A percentile compares a stretch with the other conserved stretches of the same genome.
These are phyloP conservation scores for Sapayoa aenigma DNA, from an alignment of 2,113 vertebrate species.

Conservation along the genomic window DNA sequence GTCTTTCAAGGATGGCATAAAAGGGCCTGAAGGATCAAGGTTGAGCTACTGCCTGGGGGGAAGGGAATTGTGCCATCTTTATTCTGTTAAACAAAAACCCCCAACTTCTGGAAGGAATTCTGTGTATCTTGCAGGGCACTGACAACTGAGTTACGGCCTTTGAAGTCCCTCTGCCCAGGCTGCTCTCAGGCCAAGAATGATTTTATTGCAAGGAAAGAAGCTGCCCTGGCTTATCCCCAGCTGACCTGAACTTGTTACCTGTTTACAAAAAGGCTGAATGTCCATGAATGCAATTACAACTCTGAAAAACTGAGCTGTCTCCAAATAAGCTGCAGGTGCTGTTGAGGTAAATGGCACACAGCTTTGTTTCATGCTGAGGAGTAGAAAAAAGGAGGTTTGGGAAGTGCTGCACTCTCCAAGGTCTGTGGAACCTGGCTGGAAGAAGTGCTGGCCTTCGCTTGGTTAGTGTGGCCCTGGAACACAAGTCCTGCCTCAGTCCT, in stretches of 20 bases:
- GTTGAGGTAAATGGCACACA: neutral
- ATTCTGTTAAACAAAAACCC: neutral
- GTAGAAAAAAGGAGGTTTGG: neutral
- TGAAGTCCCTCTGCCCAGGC: neutral
- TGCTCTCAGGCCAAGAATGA: neutral
- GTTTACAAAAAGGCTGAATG: neutral
- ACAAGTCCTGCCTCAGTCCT: neutral
- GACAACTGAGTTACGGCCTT: neutral
- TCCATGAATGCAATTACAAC: neutral
- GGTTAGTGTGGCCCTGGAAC: neutral
- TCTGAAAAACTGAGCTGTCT: neutral
- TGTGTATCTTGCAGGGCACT: neutral
- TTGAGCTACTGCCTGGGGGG: neutral
- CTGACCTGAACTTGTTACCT: neutral
- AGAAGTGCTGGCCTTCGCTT: neutral
- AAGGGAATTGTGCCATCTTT: neutral
- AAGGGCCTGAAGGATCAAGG: neutral
- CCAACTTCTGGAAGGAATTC: neutral
- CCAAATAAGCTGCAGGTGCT: neutral
- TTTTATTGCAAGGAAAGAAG: neutral
- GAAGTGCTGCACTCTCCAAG: rapidly evolving
- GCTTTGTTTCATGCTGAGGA: neutral
- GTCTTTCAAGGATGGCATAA: neutral
- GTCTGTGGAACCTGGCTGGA: rapidly evolving
- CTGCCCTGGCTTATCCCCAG: neutral